These are phyloP conservation scores for Cathartes aura DNA, from an alignment of 2,113 vertebrate genomes.

Conservation along the genomic window DNA sequence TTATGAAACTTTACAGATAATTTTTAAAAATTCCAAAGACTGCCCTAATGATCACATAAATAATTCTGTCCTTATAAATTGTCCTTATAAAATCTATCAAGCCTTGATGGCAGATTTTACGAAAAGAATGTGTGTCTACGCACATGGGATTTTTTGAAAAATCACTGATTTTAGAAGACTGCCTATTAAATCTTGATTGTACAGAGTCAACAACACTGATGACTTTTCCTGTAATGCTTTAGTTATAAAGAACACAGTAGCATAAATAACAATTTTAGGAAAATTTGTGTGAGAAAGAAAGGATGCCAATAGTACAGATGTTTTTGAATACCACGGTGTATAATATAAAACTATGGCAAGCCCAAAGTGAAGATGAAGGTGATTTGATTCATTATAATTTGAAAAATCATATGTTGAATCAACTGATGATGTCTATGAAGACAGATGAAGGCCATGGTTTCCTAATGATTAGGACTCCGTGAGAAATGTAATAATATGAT, in stretches of 20 bases:
- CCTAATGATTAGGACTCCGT: not conserved
- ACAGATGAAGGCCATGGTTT: not conserved
- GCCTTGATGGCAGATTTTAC: not conserved
- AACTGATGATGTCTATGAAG: not conserved
- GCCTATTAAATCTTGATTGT: accelerated
- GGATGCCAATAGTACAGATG: not conserved
- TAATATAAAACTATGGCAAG: not conserved
- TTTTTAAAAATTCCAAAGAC: not conserved
- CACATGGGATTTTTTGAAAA: not conserved
- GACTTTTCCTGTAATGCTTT: not conserved
- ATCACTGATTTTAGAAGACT: not conserved
- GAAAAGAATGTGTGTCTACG: accelerated
- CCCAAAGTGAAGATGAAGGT: not conserved
- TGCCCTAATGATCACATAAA: not conserved
- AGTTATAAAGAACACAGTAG: not conserved
- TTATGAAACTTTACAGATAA: not conserved
- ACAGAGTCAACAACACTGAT: not conserved
- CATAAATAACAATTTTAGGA: not conserved
- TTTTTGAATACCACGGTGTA: not conserved
- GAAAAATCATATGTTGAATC: not conserved
- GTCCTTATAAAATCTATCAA: not conserved
- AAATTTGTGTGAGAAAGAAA: not conserved
- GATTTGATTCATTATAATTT: not conserved
- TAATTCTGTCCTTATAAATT: not conserved
- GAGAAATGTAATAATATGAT: not conserved